phyloP scores from a whole-genome alignment of 2,797 vertebrate species.

The Micrastur ruficollis region DNA sequence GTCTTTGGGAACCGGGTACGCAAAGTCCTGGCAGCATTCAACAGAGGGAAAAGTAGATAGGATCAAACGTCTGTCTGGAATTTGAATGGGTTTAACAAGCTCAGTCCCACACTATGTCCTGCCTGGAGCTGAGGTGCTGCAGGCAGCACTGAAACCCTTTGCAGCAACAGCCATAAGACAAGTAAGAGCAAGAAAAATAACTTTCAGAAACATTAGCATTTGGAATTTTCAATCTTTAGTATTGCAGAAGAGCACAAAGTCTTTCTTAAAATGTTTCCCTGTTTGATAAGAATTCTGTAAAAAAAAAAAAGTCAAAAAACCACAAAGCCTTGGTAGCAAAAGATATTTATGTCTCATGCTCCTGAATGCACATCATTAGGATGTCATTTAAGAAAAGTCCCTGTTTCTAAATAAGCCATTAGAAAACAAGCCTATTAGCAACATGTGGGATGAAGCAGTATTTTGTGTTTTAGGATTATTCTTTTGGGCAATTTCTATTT shows the following conservation, averaged over 20 bases:
- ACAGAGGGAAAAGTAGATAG: background rate
- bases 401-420: background rate
- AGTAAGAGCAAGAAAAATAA: background rate
- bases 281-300: background rate
- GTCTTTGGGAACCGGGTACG: fast-evolving
- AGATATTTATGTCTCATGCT: background rate
- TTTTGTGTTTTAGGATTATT: constrained; percentile 19
- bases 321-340: background rate
- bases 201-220: fast-evolving
- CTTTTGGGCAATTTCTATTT: constrained; percentile 6
- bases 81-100: background rate
- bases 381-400: background rate
- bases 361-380: background rate
- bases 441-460: background rate
- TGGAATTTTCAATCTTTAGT: background rate
- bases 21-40: background rate
- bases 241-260: background rate
- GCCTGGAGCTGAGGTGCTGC: background rate
- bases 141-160: background rate
- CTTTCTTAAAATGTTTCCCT: background rate
- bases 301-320: background rate
- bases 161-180: background rate
- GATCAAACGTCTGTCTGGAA: background rate
- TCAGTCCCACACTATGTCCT: fast-evolving
- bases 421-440: background rate